Conservation (phyloP, 2,888 invertebrate genomes). For the Coenonympha arcania region DNA sequence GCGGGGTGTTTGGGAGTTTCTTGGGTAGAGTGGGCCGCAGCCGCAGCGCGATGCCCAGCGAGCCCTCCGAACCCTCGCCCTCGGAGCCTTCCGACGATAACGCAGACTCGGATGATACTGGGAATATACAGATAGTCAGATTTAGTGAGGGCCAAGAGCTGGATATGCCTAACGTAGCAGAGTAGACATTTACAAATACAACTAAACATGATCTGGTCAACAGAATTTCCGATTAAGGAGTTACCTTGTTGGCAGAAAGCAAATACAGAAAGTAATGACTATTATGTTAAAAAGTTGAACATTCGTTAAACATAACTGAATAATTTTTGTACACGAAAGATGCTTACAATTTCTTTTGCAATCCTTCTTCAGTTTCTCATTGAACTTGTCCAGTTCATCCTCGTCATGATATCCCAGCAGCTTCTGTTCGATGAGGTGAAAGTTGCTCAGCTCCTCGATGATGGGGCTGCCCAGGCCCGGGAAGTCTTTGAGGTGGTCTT, state of each 20-base stretch:
- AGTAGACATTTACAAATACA: too few relatives aligned
- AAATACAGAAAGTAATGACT: not conserved
- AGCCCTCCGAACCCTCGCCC: constrained; percentile 62
- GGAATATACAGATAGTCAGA: too few relatives aligned
- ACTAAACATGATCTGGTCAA: too few relatives aligned
- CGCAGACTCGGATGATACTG: constrained; percentile 74
- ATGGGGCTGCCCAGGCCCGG: constrained; percentile 65
- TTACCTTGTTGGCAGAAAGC: too few relatives aligned
- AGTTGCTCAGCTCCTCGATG: constrained; percentile 64
- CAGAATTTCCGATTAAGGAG: too few relatives aligned
- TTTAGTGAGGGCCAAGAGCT: too few relatives aligned
- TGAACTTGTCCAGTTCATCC: constrained; percentile 63
- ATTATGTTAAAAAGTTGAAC: too few relatives aligned
- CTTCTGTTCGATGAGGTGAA: constrained; percentile 64
- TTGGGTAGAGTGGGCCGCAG: constrained; percentile 86
- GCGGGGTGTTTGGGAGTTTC: constrained; percentile 82
- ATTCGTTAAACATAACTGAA: too few relatives aligned
- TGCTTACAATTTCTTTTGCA: constrained; percentile 61
- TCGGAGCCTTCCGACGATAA: constrained; percentile 71
- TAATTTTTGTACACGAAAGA: too few relatives aligned
- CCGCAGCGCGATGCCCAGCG: constrained; percentile 80
- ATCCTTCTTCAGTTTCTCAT: constrained; percentile 55
- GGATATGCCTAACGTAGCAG: too few relatives aligned
- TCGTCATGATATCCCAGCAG: constrained; percentile 60
- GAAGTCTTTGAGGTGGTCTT: constrained; percentile 60